These are phyloP conservation scores for Macrosteles quadrilineatus DNA, from an alignment of 1,140 invertebrate genomes.

Conservation along the genomic window DNA sequence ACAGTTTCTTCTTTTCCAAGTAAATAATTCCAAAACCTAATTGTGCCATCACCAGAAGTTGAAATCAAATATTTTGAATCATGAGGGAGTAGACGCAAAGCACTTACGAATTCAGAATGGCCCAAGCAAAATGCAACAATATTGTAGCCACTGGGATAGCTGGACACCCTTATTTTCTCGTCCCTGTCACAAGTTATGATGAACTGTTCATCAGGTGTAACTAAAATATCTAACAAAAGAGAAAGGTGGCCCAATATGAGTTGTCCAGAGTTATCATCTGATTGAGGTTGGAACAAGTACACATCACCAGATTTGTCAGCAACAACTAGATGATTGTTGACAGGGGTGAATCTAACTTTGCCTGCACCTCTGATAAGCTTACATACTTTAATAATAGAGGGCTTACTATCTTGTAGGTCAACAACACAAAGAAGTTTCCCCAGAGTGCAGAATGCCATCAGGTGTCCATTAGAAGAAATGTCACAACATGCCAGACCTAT, in stretches of 20 bases:
- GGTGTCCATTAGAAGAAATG: constrained; percentile 19
- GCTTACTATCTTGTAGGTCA: not conserved
- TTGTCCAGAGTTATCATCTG: constrained; percentile 48
- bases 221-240: constrained; percentile 76
- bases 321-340: constrained; percentile 63
- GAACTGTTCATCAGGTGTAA: constrained; percentile 68
- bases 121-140: constrained; percentile 86
- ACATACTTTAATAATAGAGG: constrained; percentile 22
- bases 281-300: constrained; percentile 64
- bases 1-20: constrained; percentile 57
- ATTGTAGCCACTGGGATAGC: constrained; percentile 83
- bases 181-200: constrained; percentile 87
- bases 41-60: constrained; percentile 74
- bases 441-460: constrained; percentile 17
- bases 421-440: constrained; percentile 17
- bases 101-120: constrained; percentile 81
- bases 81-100: constrained; percentile 61
- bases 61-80: constrained; percentile 62
- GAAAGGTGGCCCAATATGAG: constrained; percentile 86
- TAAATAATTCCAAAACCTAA: constrained; percentile 71
- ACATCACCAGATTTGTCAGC: constrained; percentile 88
- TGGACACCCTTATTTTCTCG: constrained; percentile 89
- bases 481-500: constrained; percentile 15
- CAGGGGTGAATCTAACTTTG: constrained; percentile 65
- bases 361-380: constrained; percentile 59